phyloP scores from a whole-genome alignment of 2,797 vertebrate species.

The Choloepus didactylus region DNA sequence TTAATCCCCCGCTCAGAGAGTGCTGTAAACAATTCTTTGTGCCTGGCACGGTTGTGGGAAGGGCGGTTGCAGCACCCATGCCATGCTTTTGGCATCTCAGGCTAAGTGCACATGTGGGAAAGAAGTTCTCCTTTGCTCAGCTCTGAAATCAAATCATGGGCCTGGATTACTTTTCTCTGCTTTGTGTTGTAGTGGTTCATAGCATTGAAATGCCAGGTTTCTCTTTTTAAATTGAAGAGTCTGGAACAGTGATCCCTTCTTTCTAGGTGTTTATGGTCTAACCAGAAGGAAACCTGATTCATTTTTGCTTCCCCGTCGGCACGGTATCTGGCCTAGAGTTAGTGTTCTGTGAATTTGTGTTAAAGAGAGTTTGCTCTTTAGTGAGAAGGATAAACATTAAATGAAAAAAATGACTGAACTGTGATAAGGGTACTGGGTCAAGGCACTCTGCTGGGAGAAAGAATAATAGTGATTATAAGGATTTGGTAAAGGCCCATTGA shows the following conservation, averaged over 20 bases:
- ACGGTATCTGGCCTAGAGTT: neutral
- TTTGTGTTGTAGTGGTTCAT: neutral
- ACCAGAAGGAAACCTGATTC: no score
- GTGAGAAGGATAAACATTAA: accelerated
- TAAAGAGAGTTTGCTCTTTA: neutral
- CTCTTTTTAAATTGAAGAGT: neutral
- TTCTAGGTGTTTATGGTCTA: neutral
- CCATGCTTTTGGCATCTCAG: accelerated
- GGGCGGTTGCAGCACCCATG: accelerated
- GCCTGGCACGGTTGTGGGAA: neutral
- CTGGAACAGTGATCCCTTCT: neutral
- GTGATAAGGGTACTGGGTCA: neutral
- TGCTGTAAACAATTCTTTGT: neutral
- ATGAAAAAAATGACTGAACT: no score
- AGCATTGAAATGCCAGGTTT: neutral
- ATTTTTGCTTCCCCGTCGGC: neutral
- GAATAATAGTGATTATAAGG: neutral
- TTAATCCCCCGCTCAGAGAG: neutral
- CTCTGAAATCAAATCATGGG: neutral
- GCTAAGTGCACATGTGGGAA: neutral
- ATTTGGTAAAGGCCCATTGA: neutral
- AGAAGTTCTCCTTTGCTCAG: neutral
- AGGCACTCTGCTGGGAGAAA: no score
- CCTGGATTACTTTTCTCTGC: slow-evolving; percentile 6
- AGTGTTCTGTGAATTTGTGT: neutral